Base-by-base conservation (phyloP, 2,113 vertebrate species). In the Nymphicus hollandicus region DNA sequence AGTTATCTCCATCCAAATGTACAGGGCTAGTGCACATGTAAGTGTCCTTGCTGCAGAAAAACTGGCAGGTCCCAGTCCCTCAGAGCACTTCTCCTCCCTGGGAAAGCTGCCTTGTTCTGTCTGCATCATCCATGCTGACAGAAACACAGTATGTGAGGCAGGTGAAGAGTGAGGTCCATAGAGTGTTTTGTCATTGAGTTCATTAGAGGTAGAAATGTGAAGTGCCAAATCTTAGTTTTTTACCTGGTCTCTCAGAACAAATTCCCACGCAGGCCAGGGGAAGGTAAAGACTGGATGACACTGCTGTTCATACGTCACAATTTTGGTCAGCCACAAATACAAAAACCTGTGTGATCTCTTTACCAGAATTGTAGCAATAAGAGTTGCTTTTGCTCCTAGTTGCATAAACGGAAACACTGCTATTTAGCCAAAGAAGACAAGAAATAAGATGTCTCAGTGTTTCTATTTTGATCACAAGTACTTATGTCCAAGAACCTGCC, bases 401-500 rank as follows among this genome's bases (percentile, higher is more conserved):
- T 53, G 77, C 2, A 2, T 77, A 55, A 49, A 76, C 15, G 13
- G 14, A 46, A 95, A 81, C 52, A 16, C 14, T 78, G 7, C 10
- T 74, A 23, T 79, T 86, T 89, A 70, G 41, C 37, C 56, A 31
- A 88, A 81, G 10, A 22, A 83, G 43, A 68, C 78, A 80, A 85
- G 41, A 87, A 83, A 41, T 47, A 56, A 69, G 14, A 29, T 81
- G 50, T 81, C 23, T 17, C 91, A 37, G 17, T 72, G 20, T 27
- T 63, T 68, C 69, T 87, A 10, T 85, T 92, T 94, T 80, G 55
- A 85, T 90, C 58, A 60, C 60, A 73, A 55, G 19, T 56, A 73
- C 53, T 85, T 84, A 18, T 31, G 58, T 71, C 52, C 20, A 63
- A 90, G 74, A 92, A 90, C 66, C 43, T 88, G 83, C 31, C 39